Conservation (phyloP, 2,797 vertebrate species). For the Nasua narica region DNA sequence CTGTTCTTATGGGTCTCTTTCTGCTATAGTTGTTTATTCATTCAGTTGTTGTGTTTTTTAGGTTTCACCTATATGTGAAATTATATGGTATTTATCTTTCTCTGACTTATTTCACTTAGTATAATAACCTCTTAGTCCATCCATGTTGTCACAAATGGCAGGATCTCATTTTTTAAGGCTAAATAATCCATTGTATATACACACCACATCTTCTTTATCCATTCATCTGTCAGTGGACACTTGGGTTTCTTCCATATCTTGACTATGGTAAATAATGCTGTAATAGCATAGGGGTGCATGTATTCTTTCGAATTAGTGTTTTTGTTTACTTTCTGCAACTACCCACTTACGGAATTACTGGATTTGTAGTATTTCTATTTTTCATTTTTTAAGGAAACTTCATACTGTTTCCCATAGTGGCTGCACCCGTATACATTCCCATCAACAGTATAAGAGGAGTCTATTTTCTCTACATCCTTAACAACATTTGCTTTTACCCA, state of each 20-base stretch:
- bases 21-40: background rate
- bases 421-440: background rate
- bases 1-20: background rate
- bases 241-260: background rate
- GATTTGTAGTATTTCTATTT: background rate
- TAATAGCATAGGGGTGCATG: background rate
- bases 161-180: background rate
- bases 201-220: background rate
- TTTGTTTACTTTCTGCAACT: background rate
- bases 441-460: background rate
- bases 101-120: background rate
- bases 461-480: background rate
- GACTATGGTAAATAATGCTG: background rate
- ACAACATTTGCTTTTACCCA: background rate
- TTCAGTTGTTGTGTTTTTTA: background rate
- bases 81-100: background rate
- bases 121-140: background rate
- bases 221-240: background rate
- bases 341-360: background rate
- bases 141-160: background rate
- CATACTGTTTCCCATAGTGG: background rate
- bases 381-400: background rate
- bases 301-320: background rate
- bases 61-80: background rate
- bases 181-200: background rate